Percentiles rank a stretch among this genome's conserved stretches.
phyloP scores from a whole-genome alignment of 2,113 vertebrate genomes.

The Isurus oxyrinchus region DNA sequence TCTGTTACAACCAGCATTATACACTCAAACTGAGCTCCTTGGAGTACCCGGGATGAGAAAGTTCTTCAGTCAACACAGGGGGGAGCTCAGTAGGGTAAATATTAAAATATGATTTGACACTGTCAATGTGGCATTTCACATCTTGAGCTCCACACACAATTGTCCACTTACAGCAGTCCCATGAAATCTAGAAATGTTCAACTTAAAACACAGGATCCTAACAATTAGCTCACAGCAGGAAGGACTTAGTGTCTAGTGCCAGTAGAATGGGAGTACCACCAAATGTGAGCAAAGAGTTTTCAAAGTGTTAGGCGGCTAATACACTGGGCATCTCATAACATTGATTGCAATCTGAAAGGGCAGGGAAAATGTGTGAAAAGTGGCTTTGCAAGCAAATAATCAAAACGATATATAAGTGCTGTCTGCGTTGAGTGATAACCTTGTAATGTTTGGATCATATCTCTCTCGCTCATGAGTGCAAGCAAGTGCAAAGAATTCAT shows the following conservation, averaged over 20 bases:
- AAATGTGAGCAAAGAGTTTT: not conserved
- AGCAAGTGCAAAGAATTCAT: not conserved
- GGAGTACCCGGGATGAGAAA: not conserved
- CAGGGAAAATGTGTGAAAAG: not conserved
- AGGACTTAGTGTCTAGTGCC: not conserved
- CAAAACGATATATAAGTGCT: not conserved
- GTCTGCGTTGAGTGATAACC: not conserved
- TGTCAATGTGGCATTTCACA: not conserved
- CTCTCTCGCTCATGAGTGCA: not conserved
- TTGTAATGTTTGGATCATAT: slow-evolving; percentile 11
- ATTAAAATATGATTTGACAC: not conserved
- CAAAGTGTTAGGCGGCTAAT: not conserved
- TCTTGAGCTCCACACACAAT: not conserved
- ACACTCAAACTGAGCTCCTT: not conserved
- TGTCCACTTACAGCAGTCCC: not conserved
- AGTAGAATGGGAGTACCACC: not conserved
- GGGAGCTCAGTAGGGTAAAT: not conserved
- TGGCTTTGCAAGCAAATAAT: not conserved
- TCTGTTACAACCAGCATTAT: not conserved
- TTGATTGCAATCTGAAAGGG: not conserved
- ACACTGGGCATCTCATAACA: not conserved
- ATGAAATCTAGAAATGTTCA: not conserved
- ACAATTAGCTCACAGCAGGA: not conserved
- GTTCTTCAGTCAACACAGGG: not conserved
- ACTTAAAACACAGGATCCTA: not conserved